Base-by-base conservation (phyloP, 1,140 invertebrate species). In the Oryzaephilus surinamensis region DNA sequence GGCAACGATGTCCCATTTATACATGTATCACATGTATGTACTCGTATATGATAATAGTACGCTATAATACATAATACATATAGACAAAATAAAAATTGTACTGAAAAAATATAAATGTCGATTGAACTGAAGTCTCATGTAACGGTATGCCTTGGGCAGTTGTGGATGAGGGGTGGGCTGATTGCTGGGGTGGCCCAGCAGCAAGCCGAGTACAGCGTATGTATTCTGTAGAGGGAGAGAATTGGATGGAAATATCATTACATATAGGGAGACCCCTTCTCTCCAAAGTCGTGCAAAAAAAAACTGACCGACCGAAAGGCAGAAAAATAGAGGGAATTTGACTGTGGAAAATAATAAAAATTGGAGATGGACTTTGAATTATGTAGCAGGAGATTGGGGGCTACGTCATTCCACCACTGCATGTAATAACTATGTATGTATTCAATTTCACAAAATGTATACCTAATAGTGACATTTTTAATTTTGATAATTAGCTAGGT, bases 311-410 rank as follows among this genome's bases (percentile, higher is more conserved):
- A 55, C 52, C 55, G 54, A 58, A 52, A 56, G 52, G 54, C 54
- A 57, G 54, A 57, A 57, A 58, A 58, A 58, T 57, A 57, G 54
- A 58, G 56, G 51, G 56, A 58, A 58, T 57, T 58, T 58, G 54
- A 59, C 57, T 59, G 57, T 55, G 57, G 57, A 59, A 59, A 59
- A 59, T 59, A 59, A 59, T 57, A 57, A 59, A 58, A 59, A 57
- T 59, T 59, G 52, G 52, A 59, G 52, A 57, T 57, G 57, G 54
- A 59, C 54, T 59, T 53, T 57, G 53, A 56, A 58, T 58, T 56
- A 58, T 58, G 54, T 57, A 57, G 51, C 47, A 55, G 52, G 42
- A 47, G 45, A 48, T 45, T 39, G 43, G 41, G 20, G 18, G n/a
- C 32, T 11, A 3, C 23, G 14, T 6, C 7, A 38, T 49, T 55